phyloP scores from a whole-genome alignment of 2,888 invertebrate species.

The Leucoma salicis region DNA sequence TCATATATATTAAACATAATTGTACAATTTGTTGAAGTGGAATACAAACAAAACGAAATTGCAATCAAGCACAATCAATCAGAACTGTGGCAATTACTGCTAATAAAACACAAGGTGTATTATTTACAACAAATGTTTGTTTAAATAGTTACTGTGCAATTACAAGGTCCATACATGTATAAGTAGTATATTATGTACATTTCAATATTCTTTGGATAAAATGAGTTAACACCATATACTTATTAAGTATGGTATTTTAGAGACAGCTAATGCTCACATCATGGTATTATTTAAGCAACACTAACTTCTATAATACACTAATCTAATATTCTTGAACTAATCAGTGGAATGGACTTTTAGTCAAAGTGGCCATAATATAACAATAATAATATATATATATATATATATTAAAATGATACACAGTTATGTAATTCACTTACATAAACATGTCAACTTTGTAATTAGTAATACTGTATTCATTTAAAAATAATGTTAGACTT shows the following conservation, averaged over 20 bases:
- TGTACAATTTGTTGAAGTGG: not conserved
- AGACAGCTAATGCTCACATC: not conserved
- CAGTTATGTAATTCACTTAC: too few relatives aligned
- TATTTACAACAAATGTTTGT: not conserved
- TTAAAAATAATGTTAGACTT: constrained; percentile 6
- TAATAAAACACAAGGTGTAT: not conserved
- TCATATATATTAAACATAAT: too few relatives aligned
- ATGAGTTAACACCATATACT: not conserved
- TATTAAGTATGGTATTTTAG: not conserved
- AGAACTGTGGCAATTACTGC: too few relatives aligned
- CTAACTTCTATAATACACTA: not conserved
- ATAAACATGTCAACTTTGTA: not conserved
- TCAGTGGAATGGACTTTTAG: not conserved
- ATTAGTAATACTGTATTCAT: constrained; percentile 9
- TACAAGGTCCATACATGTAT: too few relatives aligned
- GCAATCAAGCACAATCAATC: too few relatives aligned
- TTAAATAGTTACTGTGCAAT: not conserved
- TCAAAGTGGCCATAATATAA: not conserved
- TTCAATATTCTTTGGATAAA: constrained; percentile 2
- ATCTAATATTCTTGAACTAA: not conserved
- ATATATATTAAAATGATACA: not conserved
- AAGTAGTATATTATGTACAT: not conserved
- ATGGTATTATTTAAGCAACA: not conserved
- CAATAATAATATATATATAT: not conserved
- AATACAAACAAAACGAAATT: too few relatives aligned